Percentiles rank a stretch among this genome's conserved stretches.
These are phyloP conservation scores for Ceratitis capitata DNA, from an alignment of 1,140 invertebrate species.

Conservation along the genomic window DNA sequence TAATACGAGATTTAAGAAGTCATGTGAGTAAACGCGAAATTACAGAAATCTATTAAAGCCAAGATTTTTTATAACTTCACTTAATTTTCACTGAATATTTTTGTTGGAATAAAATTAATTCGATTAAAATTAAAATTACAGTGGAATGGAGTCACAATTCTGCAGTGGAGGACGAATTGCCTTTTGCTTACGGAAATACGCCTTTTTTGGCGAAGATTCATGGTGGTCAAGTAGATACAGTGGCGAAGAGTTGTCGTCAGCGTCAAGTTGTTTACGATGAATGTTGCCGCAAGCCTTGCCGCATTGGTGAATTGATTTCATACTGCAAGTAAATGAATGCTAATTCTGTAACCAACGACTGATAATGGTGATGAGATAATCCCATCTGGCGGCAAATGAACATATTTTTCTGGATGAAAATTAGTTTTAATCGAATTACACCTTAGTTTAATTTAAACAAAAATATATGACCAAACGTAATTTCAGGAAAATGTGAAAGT, in stretches of 20 bases:
- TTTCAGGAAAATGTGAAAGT: too few relatives aligned
- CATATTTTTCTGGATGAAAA: too few relatives aligned
- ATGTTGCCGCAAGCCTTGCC: constrained; percentile 51
- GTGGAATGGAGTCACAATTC: constrained; percentile 3
- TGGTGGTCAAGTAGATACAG: constrained; percentile 43
- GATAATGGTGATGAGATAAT: too few relatives aligned
- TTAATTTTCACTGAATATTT: too few relatives aligned
- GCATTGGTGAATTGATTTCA: constrained; percentile 41
- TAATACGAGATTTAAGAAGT: constrained; percentile 30
- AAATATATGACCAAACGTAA: too few relatives aligned
- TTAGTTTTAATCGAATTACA: too few relatives aligned
- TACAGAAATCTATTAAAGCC: too few relatives aligned
- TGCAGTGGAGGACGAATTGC: not conserved
- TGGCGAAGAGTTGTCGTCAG: constrained; percentile 49
- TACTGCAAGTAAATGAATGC: constrained; percentile 49
- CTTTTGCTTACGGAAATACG: not conserved
- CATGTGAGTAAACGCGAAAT: not conserved
- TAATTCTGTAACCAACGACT: too few relatives aligned
- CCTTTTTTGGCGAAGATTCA: constrained; percentile 46
- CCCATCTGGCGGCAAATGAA: too few relatives aligned
- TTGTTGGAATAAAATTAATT: not conserved
- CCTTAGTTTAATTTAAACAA: too few relatives aligned
- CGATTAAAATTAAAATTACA: not conserved
- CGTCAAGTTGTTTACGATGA: constrained; percentile 54
- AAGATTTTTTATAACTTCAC: not conserved